phyloP scores from a whole-genome alignment of 2,113 vertebrate genomes.

The Pyrgilauda ruficollis region DNA sequence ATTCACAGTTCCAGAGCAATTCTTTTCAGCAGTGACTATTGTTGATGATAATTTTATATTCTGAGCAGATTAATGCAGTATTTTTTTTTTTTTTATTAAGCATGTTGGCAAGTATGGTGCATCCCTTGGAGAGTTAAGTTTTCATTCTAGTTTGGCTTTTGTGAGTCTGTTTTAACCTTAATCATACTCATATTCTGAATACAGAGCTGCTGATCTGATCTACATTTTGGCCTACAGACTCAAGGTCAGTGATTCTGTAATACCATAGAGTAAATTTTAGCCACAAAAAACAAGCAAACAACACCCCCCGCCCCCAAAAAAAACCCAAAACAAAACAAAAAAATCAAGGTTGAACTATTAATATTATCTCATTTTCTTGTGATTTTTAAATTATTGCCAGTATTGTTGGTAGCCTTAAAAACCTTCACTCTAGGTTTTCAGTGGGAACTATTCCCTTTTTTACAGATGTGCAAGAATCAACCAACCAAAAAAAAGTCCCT shows the following conservation, averaged over 20 bases:
- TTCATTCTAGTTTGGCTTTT: neutral
- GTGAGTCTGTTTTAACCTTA: neutral
- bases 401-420: too few species aligned
- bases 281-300: neutral
- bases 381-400: too few species aligned
- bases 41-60: neutral
- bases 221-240: neutral
- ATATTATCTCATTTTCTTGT: too few species aligned
- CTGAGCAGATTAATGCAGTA: neutral
- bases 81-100: neutral
- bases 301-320: too few species aligned
- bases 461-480: too few species aligned
- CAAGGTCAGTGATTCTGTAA: neutral
- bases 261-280: neutral
- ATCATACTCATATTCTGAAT: neutral
- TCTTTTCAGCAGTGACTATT: neutral
- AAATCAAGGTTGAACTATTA: too few species aligned
- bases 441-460: too few species aligned
- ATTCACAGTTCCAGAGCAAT: neutral
- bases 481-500: neutral
- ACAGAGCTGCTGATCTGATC: neutral
- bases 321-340: neutral
- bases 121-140: neutral
- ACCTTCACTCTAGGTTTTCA: too few species aligned
- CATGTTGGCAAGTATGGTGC: neutral